Percentiles rank a stretch among this genome's conserved stretches.
Evolutionary conservation across 2,113 vertebrate species (phyloP).

Genomic region (Tragelaphus scriptus): DNA sequence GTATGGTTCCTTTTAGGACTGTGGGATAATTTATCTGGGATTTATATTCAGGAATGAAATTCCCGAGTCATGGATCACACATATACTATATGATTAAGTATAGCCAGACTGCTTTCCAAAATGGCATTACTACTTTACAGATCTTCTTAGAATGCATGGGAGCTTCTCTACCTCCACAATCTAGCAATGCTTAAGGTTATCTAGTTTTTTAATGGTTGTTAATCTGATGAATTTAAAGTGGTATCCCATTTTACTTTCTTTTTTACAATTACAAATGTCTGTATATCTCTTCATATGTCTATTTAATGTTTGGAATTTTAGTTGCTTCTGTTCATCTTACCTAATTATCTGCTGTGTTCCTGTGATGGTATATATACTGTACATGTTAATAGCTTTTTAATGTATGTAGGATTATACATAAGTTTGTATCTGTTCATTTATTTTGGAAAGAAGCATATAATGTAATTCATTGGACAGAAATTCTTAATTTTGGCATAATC

Average conservation of each 20-base stretch:
- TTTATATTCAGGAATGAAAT: not conserved
- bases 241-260: not conserved
- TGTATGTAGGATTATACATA: not conserved
- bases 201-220: not conserved
- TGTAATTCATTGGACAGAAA: not conserved
- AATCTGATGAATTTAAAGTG: not conserved
- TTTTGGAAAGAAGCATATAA: not conserved
- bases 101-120: not conserved
- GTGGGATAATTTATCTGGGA: not conserved
- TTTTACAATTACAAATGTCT: not conserved
- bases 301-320: not conserved
- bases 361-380: not conserved
- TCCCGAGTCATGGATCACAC: not conserved
- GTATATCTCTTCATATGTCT: not conserved
- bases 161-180: not conserved
- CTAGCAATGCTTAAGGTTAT: not conserved
- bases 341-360: not conserved
- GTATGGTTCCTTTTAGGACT: not conserved
- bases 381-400: not conserved
- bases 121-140: not conserved
- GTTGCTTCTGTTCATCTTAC: not conserved
- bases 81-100: not conserved
- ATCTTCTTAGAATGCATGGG: not conserved
- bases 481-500: not conserved
- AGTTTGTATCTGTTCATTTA: not conserved